phyloP scores from a whole-genome alignment of 2,797 vertebrate species.

The Acanthis flammea region DNA sequence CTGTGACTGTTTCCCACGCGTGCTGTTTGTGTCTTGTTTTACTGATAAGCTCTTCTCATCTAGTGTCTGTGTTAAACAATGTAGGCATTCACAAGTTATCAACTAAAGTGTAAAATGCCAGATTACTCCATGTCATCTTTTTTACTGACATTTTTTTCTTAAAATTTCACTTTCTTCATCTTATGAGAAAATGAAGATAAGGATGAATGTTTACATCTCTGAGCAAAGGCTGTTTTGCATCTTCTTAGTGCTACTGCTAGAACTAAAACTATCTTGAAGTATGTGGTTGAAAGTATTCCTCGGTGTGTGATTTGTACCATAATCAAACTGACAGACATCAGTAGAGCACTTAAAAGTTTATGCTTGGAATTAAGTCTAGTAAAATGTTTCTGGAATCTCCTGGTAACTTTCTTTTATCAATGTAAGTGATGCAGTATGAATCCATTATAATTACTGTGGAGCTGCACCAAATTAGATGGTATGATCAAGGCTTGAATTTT shows the following conservation, averaged over 20 bases:
- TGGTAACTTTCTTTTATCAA: not conserved
- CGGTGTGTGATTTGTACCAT: not conserved
- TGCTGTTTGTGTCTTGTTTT: not conserved
- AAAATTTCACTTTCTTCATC: not conserved
- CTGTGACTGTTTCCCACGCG: not conserved
- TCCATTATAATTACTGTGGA: not conserved
- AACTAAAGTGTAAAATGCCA: not conserved
- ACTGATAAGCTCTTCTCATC: not conserved
- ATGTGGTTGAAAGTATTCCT: not conserved
- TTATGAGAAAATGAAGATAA: not conserved
- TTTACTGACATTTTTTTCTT: not conserved
- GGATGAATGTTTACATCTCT: not conserved
- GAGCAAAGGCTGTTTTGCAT: not conserved
- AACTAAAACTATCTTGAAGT: not conserved
- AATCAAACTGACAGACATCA: conserved; percentile 10
- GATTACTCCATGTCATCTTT: not conserved
- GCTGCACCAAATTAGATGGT: not conserved
- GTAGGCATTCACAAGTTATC: not conserved
- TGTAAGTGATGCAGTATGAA: not conserved
- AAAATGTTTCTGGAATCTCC: conserved; percentile 9
- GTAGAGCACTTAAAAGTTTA: not conserved
- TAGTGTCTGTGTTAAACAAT: not conserved
- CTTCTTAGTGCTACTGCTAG: not conserved
- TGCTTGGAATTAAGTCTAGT: not conserved
- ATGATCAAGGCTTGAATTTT: not conserved